These are phyloP conservation scores for Aselliscus stoliczkanus DNA, from an alignment of 2,797 vertebrate species.

Conservation along the genomic window DNA sequence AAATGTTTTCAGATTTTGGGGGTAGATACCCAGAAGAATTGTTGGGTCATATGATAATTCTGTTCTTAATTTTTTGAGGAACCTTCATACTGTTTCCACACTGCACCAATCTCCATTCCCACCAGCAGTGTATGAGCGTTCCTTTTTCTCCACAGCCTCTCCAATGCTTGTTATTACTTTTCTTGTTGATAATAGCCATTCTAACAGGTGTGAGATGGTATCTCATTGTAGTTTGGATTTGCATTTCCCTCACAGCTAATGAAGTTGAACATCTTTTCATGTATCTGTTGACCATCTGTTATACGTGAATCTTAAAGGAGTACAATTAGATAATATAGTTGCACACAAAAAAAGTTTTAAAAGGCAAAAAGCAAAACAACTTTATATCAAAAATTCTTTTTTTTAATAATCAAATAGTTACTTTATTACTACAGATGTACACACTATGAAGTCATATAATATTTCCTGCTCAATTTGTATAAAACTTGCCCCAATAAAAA, in stretches of 20 bases:
- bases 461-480: background rate
- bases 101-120: background rate
- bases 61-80: background rate
- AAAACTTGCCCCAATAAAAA: background rate
- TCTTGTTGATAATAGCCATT: background rate
- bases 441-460: background rate
- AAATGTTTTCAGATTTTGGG: background rate
- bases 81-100: background rate
- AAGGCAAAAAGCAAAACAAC: background rate
- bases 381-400: background rate
- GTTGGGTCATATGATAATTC: background rate
- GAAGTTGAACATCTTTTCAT: background rate
- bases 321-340: background rate
- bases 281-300: too few species aligned
- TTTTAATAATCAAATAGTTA: background rate
- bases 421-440: background rate
- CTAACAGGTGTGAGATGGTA: background rate
- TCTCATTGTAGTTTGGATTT: background rate
- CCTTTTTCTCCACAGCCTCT: background rate
- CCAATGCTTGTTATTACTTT: background rate
- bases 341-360: background rate
- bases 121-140: background rate
- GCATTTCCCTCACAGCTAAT: background rate
- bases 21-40: background rate
- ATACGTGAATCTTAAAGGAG: background rate